Conservation (phyloP, 2,888 invertebrate genomes). For the Xanthorhoe designata region DNA sequence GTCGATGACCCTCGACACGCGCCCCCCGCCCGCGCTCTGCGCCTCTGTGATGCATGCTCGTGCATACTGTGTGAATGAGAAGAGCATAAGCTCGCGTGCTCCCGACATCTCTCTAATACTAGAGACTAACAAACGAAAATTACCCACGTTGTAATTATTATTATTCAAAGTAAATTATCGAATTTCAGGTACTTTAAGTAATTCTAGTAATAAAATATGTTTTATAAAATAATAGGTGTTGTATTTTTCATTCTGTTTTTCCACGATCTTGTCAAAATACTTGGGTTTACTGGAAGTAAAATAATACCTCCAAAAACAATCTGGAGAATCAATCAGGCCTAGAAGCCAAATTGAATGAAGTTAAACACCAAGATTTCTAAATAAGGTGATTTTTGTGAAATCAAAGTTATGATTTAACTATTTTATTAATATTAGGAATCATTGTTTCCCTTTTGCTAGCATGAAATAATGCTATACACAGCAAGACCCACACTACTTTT, state of each 20-base stretch:
- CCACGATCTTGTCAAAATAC: too few species aligned
- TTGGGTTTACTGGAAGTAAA: too few species aligned
- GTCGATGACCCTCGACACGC: constrained; percentile 83
- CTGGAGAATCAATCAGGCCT: too few species aligned
- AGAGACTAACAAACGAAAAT: constrained; percentile 80
- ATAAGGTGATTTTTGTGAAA: too few species aligned
- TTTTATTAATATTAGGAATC: too few species aligned
- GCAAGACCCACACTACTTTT: too few species aligned
- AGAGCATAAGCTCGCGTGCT: constrained; percentile 54
- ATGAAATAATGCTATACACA: too few species aligned
- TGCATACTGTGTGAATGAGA: constrained; percentile 52
- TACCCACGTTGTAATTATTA: constrained; percentile 81
- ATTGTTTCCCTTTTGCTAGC: too few species aligned
- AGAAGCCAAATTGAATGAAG: too few species aligned
- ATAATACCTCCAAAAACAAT: too few species aligned
- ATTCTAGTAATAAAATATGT: constrained; percentile 66
- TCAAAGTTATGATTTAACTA: too few species aligned
- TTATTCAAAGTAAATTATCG: constrained; percentile 81
- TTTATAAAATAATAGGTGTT: constrained; percentile 65
- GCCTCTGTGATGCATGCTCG: constrained; percentile 54
- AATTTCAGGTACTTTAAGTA: constrained; percentile 83
- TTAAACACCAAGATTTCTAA: too few species aligned
- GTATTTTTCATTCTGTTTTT: constrained; percentile 16
- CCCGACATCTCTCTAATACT: constrained; percentile 73
- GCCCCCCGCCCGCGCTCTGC: constrained; percentile 67